Evolutionary conservation across 2,888 invertebrate species (phyloP).

Genomic region (Tubulanus polymorphus): DNA sequence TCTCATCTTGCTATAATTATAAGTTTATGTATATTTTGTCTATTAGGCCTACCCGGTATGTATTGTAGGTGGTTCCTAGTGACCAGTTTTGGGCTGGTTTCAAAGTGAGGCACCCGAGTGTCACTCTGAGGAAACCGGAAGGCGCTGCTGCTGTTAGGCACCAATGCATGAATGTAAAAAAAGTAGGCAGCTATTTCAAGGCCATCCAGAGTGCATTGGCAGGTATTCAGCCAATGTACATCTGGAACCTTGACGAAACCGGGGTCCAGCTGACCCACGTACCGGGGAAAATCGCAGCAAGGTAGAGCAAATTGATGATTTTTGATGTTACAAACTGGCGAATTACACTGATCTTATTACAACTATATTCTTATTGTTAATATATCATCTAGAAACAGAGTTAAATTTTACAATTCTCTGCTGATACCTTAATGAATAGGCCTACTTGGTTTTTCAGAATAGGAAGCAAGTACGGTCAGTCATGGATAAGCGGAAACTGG

Average conservation of each 20-base stretch:
- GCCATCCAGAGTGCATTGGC: background rate
- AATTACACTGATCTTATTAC: too few species aligned
- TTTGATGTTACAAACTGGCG: too few species aligned
- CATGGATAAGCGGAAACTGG: background rate
- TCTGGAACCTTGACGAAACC: slow-evolving; percentile 1
- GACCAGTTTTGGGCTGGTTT: background rate
- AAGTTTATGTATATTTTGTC: too few species aligned
- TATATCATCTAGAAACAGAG: too few species aligned
- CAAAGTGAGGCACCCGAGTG: background rate
- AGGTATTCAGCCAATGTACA: too few species aligned
- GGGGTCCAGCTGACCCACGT: background rate
- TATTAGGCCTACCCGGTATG: too few species aligned
- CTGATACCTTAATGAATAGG: too few species aligned
- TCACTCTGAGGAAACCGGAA: background rate
- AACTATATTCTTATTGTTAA: too few species aligned
- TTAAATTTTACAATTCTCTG: too few species aligned
- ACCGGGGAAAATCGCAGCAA: background rate
- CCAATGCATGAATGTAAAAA: background rate
- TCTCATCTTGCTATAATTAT: too few species aligned
- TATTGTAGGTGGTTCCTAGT: background rate
- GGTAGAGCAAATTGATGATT: too few species aligned
- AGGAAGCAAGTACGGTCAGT: background rate
- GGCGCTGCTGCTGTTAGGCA: background rate
- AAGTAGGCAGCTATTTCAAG: background rate
- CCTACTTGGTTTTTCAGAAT: slow-evolving; percentile 1